Percentiles rank a stretch among this genome's conserved stretches.
Evolutionary conservation across 2,888 invertebrate genomes (phyloP).

Genomic region (Yponomeuta evonymella): DNA sequence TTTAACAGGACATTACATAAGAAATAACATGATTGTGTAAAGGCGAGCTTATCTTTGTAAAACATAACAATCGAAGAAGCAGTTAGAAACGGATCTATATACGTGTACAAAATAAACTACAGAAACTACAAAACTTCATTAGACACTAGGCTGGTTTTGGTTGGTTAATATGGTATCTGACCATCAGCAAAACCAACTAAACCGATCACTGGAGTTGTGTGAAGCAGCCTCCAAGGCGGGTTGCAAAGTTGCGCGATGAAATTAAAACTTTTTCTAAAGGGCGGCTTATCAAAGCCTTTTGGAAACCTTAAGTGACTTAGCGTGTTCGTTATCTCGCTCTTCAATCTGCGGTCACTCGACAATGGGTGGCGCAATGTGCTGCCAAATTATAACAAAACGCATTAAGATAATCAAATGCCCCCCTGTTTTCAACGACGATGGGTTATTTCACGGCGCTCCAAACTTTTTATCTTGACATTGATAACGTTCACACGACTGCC

Average conservation of each 20-base stretch:
- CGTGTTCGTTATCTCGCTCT: conserved; percentile 10
- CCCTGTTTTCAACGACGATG: background rate
- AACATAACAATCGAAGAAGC: too few species aligned
- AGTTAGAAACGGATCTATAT: too few species aligned
- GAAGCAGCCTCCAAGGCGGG: conserved; percentile 20
- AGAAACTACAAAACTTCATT: too few species aligned
- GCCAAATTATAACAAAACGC: background rate
- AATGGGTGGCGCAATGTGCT: background rate
- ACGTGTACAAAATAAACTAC: too few species aligned
- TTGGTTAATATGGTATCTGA: too few species aligned
- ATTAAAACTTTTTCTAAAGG: conserved; percentile 36
- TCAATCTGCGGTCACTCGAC: background rate
- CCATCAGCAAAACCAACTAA: too few species aligned
- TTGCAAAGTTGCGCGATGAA: conserved; percentile 33
- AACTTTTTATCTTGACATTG: too few species aligned
- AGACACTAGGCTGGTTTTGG: too few species aligned
- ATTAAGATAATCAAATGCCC: background rate
- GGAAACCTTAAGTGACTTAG: conserved; percentile 7
- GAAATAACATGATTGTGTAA: too few species aligned
- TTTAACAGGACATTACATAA: too few species aligned
- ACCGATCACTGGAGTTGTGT: background rate
- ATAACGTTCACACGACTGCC: too few species aligned
- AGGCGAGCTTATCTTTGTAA: too few species aligned
- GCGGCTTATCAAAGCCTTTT: conserved; percentile 11
- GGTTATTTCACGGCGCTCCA: background rate